Evolutionary conservation across 37 sponge, comb jelly and placozoan genomes (phyloP), one percentile per base, ranked within the genome.

Genomic region (Corticium candelabrum): DNA sequence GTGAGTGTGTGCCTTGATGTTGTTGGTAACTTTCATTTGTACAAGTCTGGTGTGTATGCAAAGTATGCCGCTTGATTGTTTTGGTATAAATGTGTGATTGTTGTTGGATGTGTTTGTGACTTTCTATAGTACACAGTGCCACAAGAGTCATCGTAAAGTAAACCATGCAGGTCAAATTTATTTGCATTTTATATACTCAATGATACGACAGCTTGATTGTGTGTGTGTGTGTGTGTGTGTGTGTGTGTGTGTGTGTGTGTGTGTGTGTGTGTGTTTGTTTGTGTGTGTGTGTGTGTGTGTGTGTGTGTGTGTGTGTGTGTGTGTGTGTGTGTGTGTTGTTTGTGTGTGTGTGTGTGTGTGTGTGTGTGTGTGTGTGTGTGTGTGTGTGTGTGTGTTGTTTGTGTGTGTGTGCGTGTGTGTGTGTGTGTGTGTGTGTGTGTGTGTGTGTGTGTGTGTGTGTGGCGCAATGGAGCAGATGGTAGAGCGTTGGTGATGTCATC

Each of bases 151-250:
- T 39, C 2, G 76, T 3, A 40, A 84, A 78, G 88, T 87, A 2
- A 87, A 87, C 38, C 88, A 87, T 83, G 88, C 88, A 37, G 88
- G 88, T 87, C 76, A 76, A 77, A n/a, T n/a, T n/a, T n/a, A n/a
- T n/a, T n/a, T n/a, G n/a, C n/a, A n/a, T n/a, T n/a, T n/a, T n/a
- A n/a, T n/a, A n/a, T n/a, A n/a, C n/a, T n/a, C n/a, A n/a, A n/a
- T n/a, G n/a, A n/a, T n/a, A 15, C 73, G 2, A 62, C 62, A 3
- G 56, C 11, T 57, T 29, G 27, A n/a, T n/a, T n/a, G n/a, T n/a
- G n/a, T n/a, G n/a, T n/a, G n/a, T n/a, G n/a, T n/a, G n/a, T n/a
- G n/a, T 27, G 37, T 3, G n/a, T n/a, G n/a, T n/a, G n/a, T n/a
- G n/a, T n/a, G n/a, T n/a, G n/a, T 2, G 43, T 29, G 30, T 27